These are phyloP conservation scores for Ceratoteleas bidentatus DNA, from an alignment of 1,140 invertebrate species.

Conservation along the genomic window DNA sequence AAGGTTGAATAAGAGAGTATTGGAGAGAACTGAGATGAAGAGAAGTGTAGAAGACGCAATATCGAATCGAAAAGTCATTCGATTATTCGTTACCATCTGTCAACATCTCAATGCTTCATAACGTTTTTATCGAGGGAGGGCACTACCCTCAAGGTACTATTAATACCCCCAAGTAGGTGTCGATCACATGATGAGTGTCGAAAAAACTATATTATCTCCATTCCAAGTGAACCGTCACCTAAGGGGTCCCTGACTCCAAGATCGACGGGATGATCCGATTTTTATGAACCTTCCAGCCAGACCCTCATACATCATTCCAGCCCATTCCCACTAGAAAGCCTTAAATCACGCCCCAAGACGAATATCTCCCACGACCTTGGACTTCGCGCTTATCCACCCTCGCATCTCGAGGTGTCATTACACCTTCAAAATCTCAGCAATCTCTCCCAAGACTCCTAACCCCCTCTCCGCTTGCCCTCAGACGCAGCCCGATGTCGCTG, in stretches of 20 bases:
- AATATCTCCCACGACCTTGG: background rate
- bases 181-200: no score
- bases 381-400: no score
- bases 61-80: no score
- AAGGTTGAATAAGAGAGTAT: background rate
- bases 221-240: background rate
- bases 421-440: no score
- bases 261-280: conserved; percentile 18
- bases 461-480: background rate
- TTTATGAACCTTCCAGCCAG: conserved; percentile 22
- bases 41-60: background rate
- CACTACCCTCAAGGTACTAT: no score
- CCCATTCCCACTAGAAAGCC: background rate
- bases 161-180: no score
- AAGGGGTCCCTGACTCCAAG: background rate
- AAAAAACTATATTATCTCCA: no score
- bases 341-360: background rate
- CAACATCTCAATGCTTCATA: no score
- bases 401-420: no score
- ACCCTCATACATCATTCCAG: conserved; percentile 9
- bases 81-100: no score
- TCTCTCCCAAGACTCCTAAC: no score
- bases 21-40: background rate
- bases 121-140: no score
- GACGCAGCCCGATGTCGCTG: conserved; percentile 60